A percentile compares a stretch with the other conserved stretches of the same genome.
These are phyloP conservation scores for Natator depressus DNA, from an alignment of 2,113 vertebrate species.

Conservation along the genomic window DNA sequence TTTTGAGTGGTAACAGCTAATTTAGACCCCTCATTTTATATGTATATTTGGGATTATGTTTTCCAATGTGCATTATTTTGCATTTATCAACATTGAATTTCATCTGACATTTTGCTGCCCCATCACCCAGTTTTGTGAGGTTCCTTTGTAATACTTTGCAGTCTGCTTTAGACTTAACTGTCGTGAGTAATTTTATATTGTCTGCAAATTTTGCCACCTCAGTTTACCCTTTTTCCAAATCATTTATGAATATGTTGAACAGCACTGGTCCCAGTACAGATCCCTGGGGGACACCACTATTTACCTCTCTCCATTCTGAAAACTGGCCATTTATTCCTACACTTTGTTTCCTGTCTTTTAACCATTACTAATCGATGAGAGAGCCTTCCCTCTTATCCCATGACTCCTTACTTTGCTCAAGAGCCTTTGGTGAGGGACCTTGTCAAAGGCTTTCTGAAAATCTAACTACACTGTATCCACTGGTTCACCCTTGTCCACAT, in stretches of 20 bases:
- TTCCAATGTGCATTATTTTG: not conserved
- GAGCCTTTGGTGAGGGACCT: not conserved
- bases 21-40: not conserved
- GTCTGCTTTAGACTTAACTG: not conserved
- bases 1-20: not conserved
- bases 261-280: not conserved
- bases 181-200: not conserved
- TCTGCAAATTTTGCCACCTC: not conserved
- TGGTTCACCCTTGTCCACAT: not conserved
- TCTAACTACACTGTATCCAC: not conserved
- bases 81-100: not conserved
- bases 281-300: not conserved
- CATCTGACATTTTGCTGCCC: not conserved
- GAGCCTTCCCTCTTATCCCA: not conserved
- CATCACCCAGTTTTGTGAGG: not conserved
- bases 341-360: not conserved
- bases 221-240: not conserved
- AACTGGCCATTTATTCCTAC: not conserved
- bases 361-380: not conserved
- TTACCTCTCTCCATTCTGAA: not conserved
- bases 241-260: not conserved
- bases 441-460: not conserved
- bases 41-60: not conserved
- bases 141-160: not conserved
- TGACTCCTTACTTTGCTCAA: not conserved